These are phyloP conservation scores for Picathartes gymnocephalus DNA, from an alignment of 2,113 vertebrate species.

Conservation along the genomic window DNA sequence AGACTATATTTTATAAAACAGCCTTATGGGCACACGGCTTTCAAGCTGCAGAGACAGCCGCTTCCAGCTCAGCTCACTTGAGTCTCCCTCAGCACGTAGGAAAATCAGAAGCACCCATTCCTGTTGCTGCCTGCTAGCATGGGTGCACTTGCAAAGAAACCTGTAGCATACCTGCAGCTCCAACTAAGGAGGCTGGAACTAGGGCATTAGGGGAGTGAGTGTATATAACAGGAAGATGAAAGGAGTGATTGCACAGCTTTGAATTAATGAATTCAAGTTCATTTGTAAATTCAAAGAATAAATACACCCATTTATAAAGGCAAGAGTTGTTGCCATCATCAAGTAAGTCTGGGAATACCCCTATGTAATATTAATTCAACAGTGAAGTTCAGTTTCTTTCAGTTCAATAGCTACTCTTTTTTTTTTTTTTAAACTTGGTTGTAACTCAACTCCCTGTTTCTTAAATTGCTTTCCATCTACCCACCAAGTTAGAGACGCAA, in stretches of 20 bases:
- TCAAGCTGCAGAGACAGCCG: accelerated
- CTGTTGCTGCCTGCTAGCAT: background rate
- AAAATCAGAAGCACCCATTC: background rate
- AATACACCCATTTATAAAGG: background rate
- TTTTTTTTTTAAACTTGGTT: background rate
- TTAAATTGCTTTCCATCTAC: background rate
- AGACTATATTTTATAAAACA: background rate
- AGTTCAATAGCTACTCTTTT: background rate
- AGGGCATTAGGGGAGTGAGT: background rate
- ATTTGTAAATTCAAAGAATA: background rate
- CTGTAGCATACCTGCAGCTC: background rate
- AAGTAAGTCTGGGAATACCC: background rate
- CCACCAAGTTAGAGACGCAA: background rate
- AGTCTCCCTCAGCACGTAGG: accelerated
- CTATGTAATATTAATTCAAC: background rate
- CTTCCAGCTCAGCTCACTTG: background rate
- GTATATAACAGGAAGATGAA: background rate
- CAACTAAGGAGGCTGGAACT: background rate
- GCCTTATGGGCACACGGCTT: background rate
- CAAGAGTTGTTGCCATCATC: background rate
- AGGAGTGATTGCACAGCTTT: background rate
- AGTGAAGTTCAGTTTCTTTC: background rate
- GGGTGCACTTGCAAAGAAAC: background rate
- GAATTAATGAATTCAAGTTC: background rate
- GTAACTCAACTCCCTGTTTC: background rate